These are phyloP conservation scores for Leptinotarsa undecemlineata DNA, from an alignment of 1,140 invertebrate genomes.

Conservation along the genomic window DNA sequence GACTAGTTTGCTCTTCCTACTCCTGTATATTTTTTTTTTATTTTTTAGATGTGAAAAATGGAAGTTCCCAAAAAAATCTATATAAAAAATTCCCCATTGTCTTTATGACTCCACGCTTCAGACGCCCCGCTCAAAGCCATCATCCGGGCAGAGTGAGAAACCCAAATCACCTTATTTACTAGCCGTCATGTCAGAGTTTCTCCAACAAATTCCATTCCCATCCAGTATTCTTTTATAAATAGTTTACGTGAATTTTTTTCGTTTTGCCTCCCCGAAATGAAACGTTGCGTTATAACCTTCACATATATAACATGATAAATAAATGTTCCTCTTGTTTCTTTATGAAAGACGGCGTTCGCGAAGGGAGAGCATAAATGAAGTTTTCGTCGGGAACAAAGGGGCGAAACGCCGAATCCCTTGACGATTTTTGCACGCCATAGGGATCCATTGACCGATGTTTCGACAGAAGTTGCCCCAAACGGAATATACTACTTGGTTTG, in stretches of 20 bases:
- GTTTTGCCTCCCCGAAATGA: not conserved
- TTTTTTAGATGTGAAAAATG: too few species aligned
- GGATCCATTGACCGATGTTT: not conserved
- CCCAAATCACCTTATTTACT: not conserved
- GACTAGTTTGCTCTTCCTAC: too few species aligned
- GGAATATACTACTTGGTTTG: constrained; percentile 3
- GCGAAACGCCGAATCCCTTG: constrained; percentile 7
- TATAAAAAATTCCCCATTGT: too few species aligned
- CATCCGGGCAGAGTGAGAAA: not conserved
- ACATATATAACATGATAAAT: constrained; percentile 21
- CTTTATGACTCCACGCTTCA: too few species aligned
- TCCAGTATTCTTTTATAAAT: constrained; percentile 2
- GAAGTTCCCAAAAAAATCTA: too few species aligned
- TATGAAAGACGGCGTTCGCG: not conserved
- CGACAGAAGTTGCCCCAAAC: not conserved
- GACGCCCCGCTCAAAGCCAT: too few species aligned
- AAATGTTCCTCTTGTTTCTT: constrained; percentile 7
- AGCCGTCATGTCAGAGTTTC: not conserved
- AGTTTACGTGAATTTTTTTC: constrained; percentile 2
- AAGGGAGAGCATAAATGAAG: not conserved
- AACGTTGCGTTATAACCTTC: constrained; percentile 19
- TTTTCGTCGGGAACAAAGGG: constrained; percentile 7
- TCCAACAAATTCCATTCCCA: not conserved
- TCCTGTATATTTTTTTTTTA: too few species aligned
- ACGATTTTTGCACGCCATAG: constrained; percentile 2